Conservation (phyloP, 2,888 invertebrate genomes). For the Gasteruption jaculator region DNA sequence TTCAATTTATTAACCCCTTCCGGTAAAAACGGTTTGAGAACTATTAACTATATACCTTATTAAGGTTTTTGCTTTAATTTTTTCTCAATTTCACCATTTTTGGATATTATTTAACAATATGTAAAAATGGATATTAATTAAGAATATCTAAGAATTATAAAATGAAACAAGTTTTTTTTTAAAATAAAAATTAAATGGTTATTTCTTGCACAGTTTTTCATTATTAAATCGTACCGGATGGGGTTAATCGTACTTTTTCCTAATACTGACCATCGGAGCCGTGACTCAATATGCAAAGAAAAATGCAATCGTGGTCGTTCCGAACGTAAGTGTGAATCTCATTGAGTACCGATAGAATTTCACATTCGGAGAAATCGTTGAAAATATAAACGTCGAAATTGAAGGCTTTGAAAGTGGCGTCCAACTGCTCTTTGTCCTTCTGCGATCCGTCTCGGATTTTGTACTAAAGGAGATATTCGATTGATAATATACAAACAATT, state of each 20-base stretch:
- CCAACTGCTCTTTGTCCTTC: slow-evolving; percentile 41
- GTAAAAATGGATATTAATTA: no score
- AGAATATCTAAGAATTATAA: no score
- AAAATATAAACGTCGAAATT: slow-evolving; percentile 42
- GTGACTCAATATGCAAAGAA: slow-evolving; percentile 52
- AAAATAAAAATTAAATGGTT: slow-evolving; percentile 4
- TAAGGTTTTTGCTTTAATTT: no score
- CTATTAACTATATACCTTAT: no score
- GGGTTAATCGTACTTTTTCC: no score
- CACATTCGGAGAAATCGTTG: slow-evolving; percentile 37
- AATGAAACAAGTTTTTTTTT: not conserved
- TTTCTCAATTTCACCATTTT: no score
- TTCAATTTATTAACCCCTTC: no score
- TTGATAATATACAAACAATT: slow-evolving; percentile 20
- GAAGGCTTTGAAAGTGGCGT: slow-evolving; percentile 42
- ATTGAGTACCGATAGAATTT: slow-evolving; percentile 32
- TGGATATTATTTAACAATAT: no score
- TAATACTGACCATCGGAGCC: slow-evolving; percentile 35
- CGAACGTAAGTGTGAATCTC: slow-evolving; percentile 31
- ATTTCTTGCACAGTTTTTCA: not conserved
- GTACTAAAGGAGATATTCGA: slow-evolving; percentile 32
- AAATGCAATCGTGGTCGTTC: slow-evolving; percentile 44
- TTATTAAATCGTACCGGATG: no score
- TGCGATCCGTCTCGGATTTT: slow-evolving; percentile 47
- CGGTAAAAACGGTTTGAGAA: no score